Base-by-base conservation (phyloP, 2,113 vertebrate genomes). In the Oryzias melastigma region DNA sequence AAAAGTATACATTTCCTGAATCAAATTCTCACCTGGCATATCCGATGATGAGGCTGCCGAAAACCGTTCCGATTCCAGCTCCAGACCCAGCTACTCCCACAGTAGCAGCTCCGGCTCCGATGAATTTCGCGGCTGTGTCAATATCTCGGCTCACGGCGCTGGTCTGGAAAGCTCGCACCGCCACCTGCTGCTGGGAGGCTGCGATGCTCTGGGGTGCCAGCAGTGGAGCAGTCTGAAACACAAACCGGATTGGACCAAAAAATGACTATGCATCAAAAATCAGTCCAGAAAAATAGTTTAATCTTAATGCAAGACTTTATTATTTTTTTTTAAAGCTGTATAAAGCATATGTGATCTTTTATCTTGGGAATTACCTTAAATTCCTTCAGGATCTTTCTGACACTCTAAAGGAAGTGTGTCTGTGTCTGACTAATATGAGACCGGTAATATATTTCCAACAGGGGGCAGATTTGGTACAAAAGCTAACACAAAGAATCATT, bases 111-210 rank as follows among this genome's bases (percentile, higher is more conserved):
- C 97, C 97, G 59, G 97, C 97, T 85, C 97, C 97, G 71, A 98
- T 99, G 81, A 99, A 99, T 89, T 98, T 99, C 77, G 97, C 97
- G 82, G 97, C 97, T 63, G 97, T 98, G 86, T 99, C 97, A 85
- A 99, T 95, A 90, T 99, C 97, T 72, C 95, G 93, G 92, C 92
- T 97, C 89, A 98, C 76, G 42, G 93, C 94, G 75, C 95, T 98
- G 55, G 96, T 98, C 90, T 97, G 97, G 89, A 99, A 95, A 55
- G 91, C 91, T 74, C 97, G 92, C 83, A 94, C 85, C 76, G 92
- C 93, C 87, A 94, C 71, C 54, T 84, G 94, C 76, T 83, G 83
- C 73, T 85, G 86, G 63, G 75, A 80, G 83, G 90, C 89, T 62
- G 89, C 43, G 60, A 85, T 57, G 47, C 88, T 93, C 82, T 91